A percentile compares a stretch with the other conserved stretches of the same genome.
phyloP scores from a whole-genome alignment of 1,140 invertebrate genomes.

The Venturia canescens region DNA sequence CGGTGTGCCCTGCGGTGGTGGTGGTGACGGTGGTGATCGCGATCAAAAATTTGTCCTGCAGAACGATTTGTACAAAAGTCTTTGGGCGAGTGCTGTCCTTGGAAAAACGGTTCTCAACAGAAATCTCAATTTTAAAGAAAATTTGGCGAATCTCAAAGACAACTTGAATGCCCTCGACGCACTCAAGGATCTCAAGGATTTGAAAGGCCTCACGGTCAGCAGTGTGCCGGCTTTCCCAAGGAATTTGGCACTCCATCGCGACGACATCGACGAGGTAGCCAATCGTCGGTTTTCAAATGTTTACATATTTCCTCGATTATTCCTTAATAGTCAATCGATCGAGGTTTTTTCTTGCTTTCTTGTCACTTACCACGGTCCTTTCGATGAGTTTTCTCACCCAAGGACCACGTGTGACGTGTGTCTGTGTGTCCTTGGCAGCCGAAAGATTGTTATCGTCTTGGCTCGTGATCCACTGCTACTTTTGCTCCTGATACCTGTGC shows the following conservation, averaged over 20 bases:
- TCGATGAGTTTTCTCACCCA: background rate
- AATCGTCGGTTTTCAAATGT: background rate
- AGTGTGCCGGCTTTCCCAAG: slow-evolving; percentile 75
- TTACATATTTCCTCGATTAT: slow-evolving; percentile 10
- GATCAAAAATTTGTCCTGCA: slow-evolving; percentile 81
- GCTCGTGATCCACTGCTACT: slow-evolving; percentile 10
- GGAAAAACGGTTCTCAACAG: slow-evolving; percentile 75
- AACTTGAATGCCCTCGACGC: slow-evolving; percentile 72
- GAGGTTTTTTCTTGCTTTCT: background rate
- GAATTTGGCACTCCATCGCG: slow-evolving; percentile 72
- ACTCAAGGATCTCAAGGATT: slow-evolving; percentile 73
- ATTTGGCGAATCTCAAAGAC: slow-evolving; percentile 71
- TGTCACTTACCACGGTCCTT: slow-evolving; percentile 4
- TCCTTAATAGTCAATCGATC: background rate
- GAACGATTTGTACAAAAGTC: slow-evolving; percentile 86
- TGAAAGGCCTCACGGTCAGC: slow-evolving; percentile 73
- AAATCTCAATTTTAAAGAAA: slow-evolving; percentile 74
- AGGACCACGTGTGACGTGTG: background rate
- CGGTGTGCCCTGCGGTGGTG: background rate
- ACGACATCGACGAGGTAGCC: slow-evolving; percentile 73
- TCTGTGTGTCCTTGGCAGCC: slow-evolving; percentile 16
- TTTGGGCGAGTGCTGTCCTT: slow-evolving; percentile 83
- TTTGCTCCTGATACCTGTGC: slow-evolving; percentile 23
- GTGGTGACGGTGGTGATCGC: slow-evolving; percentile 45
- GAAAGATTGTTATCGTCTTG: slow-evolving; percentile 27